Base-by-base conservation (phyloP, 1,140 invertebrate species). In the Grapholita molesta region DNA sequence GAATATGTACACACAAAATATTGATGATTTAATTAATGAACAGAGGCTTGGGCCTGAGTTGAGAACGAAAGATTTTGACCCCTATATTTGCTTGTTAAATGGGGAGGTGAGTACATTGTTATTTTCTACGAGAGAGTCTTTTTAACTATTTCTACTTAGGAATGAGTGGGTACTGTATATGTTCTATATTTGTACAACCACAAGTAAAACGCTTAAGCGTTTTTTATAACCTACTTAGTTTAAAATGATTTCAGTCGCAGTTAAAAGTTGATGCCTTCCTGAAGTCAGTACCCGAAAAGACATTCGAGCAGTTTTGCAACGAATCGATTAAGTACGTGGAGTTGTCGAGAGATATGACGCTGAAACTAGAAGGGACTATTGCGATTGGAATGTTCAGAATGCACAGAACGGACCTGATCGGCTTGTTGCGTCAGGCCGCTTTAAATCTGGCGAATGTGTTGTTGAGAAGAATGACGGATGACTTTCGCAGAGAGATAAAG, bases 341-440 rank as follows among this genome's bases (percentile, higher is more conserved):
- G 33, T 87, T 97, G 28, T 92, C 94, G 9, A 91, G 93, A 68
- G 92, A 94, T 68, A 95, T 97, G 67, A 94, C 94, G 7, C 89
- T 93, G 1, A 93, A 94, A 65, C 92, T 95, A 18, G 93, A 95
- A 79, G 93, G 94, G 38, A 94, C 95, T 0, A 93, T 96, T 24
- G 94, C 95, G 15, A 94, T 97, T 68, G 97, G 97, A 23, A 95
- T 98, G 85, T 99, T 97, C 86, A 96, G 97, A 77, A 94, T 99
- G 74, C 95, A 97, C 82, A 94, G 97, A 68, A 94, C 94, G 42
- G 95, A 96, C 68, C 91, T 99, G n/a, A 96, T 99, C 18, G 91
- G 93, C 9, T 92, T 95, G 3, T 90, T 99, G 57, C 93, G 95
- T 0, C 90, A 93, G 24, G 88, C 95, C 33, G 96, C 97, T 0